Evolutionary conservation across 2,113 vertebrate genomes (phyloP).

Genomic region (Takifugu bimaculatus): DNA sequence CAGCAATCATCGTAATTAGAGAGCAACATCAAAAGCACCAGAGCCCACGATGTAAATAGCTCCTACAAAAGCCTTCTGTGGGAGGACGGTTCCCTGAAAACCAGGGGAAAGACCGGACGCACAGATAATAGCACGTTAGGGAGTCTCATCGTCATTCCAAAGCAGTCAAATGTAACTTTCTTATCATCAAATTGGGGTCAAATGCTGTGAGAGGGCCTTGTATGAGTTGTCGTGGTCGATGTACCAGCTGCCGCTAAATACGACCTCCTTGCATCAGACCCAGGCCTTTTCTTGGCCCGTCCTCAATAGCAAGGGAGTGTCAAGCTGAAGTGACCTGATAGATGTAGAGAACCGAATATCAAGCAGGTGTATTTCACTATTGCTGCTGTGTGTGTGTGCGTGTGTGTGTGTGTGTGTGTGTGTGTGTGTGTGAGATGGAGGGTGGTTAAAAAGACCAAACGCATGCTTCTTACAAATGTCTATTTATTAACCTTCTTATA

Average conservation of each 20-base stretch:
- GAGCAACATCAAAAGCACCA: constrained; percentile 62
- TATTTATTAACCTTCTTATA: constrained; percentile 69
- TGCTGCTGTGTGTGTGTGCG: constrained; percentile 2
- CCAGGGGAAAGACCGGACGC: constrained; percentile 53
- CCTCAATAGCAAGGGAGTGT: constrained; percentile 58
- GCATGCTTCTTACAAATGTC: constrained; percentile 41
- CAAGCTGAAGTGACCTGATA: constrained; percentile 53
- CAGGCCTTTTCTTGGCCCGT: constrained; percentile 21
- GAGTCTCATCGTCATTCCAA: constrained; percentile 15
- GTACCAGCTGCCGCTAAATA: constrained; percentile 63
- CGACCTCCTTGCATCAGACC: constrained; percentile 10
- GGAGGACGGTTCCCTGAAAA: constrained; percentile 21
- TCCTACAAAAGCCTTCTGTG: constrained; percentile 47
- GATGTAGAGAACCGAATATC: constrained; percentile 20
- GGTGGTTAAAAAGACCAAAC: constrained; percentile 23
- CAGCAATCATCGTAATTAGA: constrained; percentile 64
- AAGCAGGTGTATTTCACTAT: constrained; percentile 55
- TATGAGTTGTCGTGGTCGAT: constrained; percentile 45
- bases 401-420: constrained; percentile 15
- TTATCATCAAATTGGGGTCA: constrained; percentile 38
- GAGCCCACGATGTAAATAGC: constrained; percentile 31
- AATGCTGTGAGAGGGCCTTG: constrained; percentile 20
- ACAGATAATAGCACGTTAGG: constrained; percentile 44
- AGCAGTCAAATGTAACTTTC: constrained; percentile 18
- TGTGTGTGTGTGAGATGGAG: neutral